Evolutionary conservation across 2,113 vertebrate species (phyloP).

Genomic region (Cygnus buccinator): DNA sequence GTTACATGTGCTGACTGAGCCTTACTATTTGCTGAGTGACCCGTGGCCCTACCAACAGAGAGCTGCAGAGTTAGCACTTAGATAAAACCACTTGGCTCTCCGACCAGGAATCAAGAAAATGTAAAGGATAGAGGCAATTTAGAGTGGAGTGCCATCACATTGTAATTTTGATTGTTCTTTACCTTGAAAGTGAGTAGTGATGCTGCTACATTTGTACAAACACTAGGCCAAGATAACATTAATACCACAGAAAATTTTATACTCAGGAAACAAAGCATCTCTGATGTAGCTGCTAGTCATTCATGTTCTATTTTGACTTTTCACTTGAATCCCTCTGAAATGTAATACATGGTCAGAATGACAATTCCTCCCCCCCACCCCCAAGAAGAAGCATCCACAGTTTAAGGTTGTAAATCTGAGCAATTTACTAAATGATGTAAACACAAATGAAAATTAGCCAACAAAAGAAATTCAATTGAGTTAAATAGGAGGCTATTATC

Average conservation of each 20-base stretch:
- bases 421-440: not conserved
- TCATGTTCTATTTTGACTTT: not conserved
- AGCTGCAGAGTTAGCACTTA: not conserved
- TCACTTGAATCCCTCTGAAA: not conserved
- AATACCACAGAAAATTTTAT: not conserved
- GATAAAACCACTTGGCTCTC: not conserved
- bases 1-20: not conserved
- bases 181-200: not conserved
- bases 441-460: constrained; percentile 44
- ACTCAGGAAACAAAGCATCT: not conserved
- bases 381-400: not conserved
- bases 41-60: not conserved
- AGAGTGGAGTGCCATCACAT: not conserved
- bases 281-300: not conserved
- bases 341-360: not conserved
- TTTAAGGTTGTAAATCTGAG: not conserved
- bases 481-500: constrained; percentile 15
- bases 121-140: not conserved
- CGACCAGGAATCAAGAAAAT: not conserved
- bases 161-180: not conserved
- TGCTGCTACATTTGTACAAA: not conserved
- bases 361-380: not conserved
- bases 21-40: not conserved
- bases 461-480: constrained; percentile 14
- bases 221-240: not conserved